Base-by-base conservation (phyloP, 1,140 invertebrate genomes). In the Euwallacea fornicatus region DNA sequence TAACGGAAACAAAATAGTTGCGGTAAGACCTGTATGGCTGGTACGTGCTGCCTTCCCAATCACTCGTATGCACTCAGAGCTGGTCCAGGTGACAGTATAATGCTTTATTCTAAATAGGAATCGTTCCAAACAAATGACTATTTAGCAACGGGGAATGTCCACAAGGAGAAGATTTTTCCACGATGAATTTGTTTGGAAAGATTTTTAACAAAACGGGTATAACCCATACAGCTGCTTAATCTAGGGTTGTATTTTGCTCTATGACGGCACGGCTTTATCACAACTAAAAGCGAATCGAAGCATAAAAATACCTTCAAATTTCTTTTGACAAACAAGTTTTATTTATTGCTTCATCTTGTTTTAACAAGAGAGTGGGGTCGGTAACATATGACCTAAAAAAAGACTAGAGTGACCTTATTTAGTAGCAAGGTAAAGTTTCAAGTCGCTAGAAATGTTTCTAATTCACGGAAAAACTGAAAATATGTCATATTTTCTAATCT, bases 11-110 rank as follows among this genome's bases (percentile, higher is more conserved):
- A 60, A 71, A 66, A 74, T 74, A 67, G 71, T 68, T 78, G 77
- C 77, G 77, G 76, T 78, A 78, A 78, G 76, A 78, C 76, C 77
- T 74, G 79, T 80, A 81, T 80, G 78, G 80, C 76, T 77, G 79
- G 77, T 78, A 78, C 76, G 74, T 75, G 75, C 77, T 76, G 78
- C 76, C 73, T 33, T 78, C 78, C 78, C 77, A 79, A 79, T 72
- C 79, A 81, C 79, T 79, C 75, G 73, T 77, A 74, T 81, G 80
- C 80, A 81, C 80, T 81, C 80, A 80, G 80, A 79, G 76, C 78
- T 78, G 77, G 73, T 72, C 69, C 63, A 21, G 61, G 68, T 50
- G 56, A 53, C 66, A 69, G 59, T 43, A 69, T 67, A 66, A 63
- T 16, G 16, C 8, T 66, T 66, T 58, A 13, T 7, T n/a, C 10